Percentiles rank a stretch among this genome's conserved stretches.
These are phyloP conservation scores for Mallateleia sp. DNA, from an alignment of 2,888 invertebrate genomes.

Conservation along the genomic window DNA sequence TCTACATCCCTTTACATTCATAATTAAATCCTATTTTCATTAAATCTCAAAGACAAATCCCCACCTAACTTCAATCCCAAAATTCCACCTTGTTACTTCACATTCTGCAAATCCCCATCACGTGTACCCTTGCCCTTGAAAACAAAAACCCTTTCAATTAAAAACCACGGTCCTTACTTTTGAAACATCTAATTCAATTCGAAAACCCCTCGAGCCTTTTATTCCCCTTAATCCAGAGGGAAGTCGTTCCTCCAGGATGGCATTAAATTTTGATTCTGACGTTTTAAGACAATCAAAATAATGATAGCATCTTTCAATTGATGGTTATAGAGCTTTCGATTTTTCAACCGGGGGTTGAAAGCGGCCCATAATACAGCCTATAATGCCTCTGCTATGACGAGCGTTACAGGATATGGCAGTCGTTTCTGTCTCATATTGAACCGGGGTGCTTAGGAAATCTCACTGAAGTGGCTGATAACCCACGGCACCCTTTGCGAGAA, in stretches of 20 bases:
- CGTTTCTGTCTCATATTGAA: too few relatives aligned
- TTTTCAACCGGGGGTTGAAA: constrained; percentile 71
- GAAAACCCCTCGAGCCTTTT: constrained; percentile 13
- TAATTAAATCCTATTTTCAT: too few relatives aligned
- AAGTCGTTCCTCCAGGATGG: constrained; percentile 10
- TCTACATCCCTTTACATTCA: too few relatives aligned
- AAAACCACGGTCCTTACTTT: neutral
- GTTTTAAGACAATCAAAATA: constrained; percentile 68
- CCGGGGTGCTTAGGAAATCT: too few relatives aligned
- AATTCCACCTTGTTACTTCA: too few relatives aligned
- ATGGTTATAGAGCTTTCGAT: constrained; percentile 65
- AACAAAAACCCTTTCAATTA: constrained; percentile 20
- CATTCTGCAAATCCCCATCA: too few relatives aligned
- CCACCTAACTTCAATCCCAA: too few relatives aligned
- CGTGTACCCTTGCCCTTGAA: too few relatives aligned
- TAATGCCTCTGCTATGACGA: constrained; percentile 53
- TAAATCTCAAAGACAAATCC: too few relatives aligned
- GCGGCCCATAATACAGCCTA: constrained; percentile 56
- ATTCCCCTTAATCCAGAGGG: constrained; percentile 19
- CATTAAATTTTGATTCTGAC: constrained; percentile 32
- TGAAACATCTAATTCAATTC: constrained; percentile 30
- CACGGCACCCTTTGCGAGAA: constrained; percentile 74
- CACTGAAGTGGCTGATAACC: constrained; percentile 80
- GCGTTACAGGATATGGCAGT: constrained; percentile 73
- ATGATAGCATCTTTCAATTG: constrained; percentile 61